Evolutionary conservation across 2,888 invertebrate species (phyloP), one percentile per base, ranked within the genome.

Genomic region (Platycheirus rosarum): DNA sequence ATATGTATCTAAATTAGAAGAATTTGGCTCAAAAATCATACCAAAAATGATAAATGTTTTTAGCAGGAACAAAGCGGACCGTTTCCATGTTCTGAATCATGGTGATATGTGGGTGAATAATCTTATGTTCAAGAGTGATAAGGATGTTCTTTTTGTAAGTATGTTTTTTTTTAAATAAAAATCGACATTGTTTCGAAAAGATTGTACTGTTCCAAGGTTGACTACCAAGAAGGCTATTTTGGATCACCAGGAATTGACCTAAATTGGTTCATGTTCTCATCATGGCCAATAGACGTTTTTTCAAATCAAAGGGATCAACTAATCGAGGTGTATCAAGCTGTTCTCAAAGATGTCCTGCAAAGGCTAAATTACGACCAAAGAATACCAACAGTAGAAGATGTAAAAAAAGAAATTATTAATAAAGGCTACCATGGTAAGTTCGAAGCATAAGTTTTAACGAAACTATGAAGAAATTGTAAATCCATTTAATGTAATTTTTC

Each of bases 81-180:
- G 85, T 14, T 91, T 91, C 82, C 89, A 91, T 84, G 91, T 91
- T 5, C 86, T 92, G 18, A 91, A 91, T 85, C 92, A 92, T 78
- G 92, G 92, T 16, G 92, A 92, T 86, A 84, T 91, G 13, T 92
- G 92, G 91, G 87, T 90, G 2, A 91, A 91, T 75, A 91, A 92
- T 85, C 89, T 91, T 85, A 89, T 92, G 89, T 91, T 91, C 79
- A 87, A 88, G n/a, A 88, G 89, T 76, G 85, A 89, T 65, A 84
- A 87, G 51, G 90, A 91, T 85, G 86, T 91, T 42, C 86, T 88
- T 75, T 87, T 91, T 87, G 89, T 88, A 84, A 85, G 86, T 44
- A 16, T 11, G 23, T 2, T 5, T 48, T 68, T 32, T 13, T 11
- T 16, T 23, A 4, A 6, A 4, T 4, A 23, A 26, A 9, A 20